Conservation (phyloP, 2,113 vertebrate genomes). For the Tragelaphus scriptus region DNA sequence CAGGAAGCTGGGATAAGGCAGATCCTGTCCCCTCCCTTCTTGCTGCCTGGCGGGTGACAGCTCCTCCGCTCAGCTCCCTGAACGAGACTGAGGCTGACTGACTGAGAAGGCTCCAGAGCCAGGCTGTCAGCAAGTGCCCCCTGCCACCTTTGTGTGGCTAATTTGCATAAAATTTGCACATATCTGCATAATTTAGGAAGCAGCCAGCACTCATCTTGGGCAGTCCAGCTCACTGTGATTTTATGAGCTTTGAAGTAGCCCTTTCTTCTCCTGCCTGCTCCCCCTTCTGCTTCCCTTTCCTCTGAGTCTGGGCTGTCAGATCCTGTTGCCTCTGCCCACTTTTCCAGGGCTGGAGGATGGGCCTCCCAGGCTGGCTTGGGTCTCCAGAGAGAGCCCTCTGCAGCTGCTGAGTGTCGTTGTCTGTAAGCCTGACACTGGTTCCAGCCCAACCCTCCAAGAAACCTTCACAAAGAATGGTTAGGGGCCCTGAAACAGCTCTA, state of each 20-base stretch:
- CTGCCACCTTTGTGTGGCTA: slow-evolving; percentile 44
- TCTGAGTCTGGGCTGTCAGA: slow-evolving; percentile 29
- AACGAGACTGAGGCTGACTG: slow-evolving; percentile 18
- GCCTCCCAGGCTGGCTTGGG: background rate
- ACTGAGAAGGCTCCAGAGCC: slow-evolving; percentile 42
- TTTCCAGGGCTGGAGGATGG: background rate
- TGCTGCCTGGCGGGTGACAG: background rate
- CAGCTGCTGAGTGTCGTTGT: background rate
- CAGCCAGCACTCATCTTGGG: slow-evolving; percentile 41
- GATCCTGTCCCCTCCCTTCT: background rate
- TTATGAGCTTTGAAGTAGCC: slow-evolving; percentile 66
- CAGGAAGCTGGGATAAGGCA: background rate
- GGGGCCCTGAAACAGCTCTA: background rate
- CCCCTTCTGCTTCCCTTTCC: background rate
- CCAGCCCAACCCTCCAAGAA: background rate
- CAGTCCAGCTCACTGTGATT: slow-evolving; percentile 56
- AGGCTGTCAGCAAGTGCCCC: slow-evolving; percentile 64
- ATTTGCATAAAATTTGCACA: slow-evolving; percentile 72
- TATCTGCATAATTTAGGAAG: slow-evolving; percentile 72
- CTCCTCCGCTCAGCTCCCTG: background rate
- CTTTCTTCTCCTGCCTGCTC: slow-evolving; percentile 45
- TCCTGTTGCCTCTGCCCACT: background rate
- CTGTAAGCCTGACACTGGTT: background rate
- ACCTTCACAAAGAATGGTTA: background rate
- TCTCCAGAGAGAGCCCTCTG: background rate